These are phyloP conservation scores for Caenorhabditis latens DNA, from an alignment of 1,140 invertebrate species.

Conservation along the genomic window DNA sequence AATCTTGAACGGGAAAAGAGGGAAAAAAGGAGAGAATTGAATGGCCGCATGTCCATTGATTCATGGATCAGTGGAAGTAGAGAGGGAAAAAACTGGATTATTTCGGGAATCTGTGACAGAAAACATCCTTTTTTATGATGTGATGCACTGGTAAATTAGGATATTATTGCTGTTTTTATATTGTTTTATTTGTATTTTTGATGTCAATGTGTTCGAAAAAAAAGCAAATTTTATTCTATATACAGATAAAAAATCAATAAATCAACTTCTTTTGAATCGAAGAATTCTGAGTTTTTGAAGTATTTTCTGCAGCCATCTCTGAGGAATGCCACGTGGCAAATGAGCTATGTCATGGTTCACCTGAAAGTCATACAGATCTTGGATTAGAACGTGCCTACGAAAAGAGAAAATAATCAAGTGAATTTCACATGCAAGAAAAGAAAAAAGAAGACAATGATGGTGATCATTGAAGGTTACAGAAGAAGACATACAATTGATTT, in stretches of 20 bases:
- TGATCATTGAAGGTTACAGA: conserved; percentile 46
- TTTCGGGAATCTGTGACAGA: background rate
- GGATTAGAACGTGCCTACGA: background rate
- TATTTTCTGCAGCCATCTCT: background rate
- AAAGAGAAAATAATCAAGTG: background rate
- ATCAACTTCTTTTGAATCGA: background rate
- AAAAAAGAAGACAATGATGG: background rate
- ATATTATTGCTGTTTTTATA: conserved; percentile 3
- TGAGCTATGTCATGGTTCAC: background rate
- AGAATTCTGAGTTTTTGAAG: background rate
- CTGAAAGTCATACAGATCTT: background rate
- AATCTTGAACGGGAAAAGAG: conserved; percentile 39
- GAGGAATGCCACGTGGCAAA: background rate
- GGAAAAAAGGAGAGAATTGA: background rate
- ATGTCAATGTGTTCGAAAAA: background rate
- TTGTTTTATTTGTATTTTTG: background rate
- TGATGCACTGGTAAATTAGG: background rate
- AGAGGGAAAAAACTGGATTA: conserved; percentile 20
- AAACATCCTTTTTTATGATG: conserved; percentile 8
- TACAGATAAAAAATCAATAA: background rate
- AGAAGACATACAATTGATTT: conserved; percentile 30
- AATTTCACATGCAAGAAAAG: conserved; percentile 10
- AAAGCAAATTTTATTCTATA: background rate
- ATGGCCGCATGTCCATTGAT: background rate
- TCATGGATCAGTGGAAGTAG: conserved; percentile 18